Conservation (phyloP, 2,797 vertebrate genomes). For the Gastrophryne carolinensis region DNA sequence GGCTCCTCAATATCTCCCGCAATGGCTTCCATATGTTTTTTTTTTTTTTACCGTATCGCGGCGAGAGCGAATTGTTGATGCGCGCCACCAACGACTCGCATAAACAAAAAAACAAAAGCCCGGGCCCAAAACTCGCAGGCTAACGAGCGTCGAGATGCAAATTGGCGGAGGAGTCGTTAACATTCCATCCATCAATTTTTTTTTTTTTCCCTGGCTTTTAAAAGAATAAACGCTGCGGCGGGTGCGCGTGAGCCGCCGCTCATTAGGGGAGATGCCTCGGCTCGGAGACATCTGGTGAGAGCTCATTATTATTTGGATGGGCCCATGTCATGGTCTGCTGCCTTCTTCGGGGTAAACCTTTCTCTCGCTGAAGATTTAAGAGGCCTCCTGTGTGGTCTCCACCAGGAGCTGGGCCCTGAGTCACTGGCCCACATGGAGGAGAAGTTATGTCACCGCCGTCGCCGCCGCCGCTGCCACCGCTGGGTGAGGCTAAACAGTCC, state of each 20-base stretch:
- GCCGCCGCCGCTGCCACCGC: conserved; percentile 22
- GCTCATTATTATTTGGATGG: conserved; percentile 50
- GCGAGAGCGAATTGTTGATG: background rate
- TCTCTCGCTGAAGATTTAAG: conserved; percentile 47
- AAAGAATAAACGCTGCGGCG: conserved; percentile 20
- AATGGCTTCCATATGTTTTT: conserved; percentile 16
- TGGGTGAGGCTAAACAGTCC: conserved; percentile 31
- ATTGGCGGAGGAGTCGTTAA: background rate
- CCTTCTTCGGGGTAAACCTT: conserved; percentile 54
- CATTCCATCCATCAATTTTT: background rate
- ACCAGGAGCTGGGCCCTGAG: conserved; percentile 55
- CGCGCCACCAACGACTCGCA: background rate
- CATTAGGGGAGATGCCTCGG: conserved; percentile 25
- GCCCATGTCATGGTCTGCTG: conserved; percentile 43
- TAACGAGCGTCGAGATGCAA: background rate
- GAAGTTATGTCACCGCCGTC: conserved; percentile 39
- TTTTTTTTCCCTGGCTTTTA: background rate
- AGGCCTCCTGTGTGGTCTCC: conserved; percentile 58
- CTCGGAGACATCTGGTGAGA: conserved; percentile 51
- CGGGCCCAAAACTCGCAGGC: background rate
- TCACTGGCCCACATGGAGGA: conserved; percentile 56
- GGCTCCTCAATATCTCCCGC: background rate
- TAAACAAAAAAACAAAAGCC: conserved; percentile 35
- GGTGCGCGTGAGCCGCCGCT: conserved; percentile 18
- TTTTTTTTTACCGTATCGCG: background rate